Conservation (phyloP, 2,888 invertebrate species). For the Timema podura region DNA sequence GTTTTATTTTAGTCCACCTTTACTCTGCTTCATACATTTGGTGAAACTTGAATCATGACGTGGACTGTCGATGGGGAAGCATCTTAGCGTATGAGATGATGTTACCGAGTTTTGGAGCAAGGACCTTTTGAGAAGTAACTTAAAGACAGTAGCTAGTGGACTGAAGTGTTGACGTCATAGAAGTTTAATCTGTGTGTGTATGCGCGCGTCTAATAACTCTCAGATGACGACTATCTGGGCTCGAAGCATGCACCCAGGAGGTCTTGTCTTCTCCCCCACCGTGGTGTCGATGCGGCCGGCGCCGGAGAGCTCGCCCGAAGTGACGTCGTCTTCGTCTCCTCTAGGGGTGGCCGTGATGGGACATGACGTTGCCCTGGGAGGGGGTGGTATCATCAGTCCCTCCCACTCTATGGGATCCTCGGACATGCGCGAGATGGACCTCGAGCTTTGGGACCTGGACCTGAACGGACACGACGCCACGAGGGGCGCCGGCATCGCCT, state of each 20-base stretch:
- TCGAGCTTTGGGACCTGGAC: slow-evolving; percentile 77
- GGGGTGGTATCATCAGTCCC: slow-evolving; percentile 33
- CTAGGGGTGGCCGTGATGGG: slow-evolving; percentile 51
- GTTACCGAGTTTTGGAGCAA: too few species aligned
- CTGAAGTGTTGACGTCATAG: not conserved
- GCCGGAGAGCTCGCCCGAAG: slow-evolving; percentile 65
- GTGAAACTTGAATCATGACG: too few species aligned
- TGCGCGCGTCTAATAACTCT: not conserved
- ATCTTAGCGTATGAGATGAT: too few species aligned
- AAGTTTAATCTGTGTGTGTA: not conserved
- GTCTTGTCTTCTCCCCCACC: slow-evolving; percentile 12
- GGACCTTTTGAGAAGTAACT: too few species aligned
- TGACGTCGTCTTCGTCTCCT: slow-evolving; percentile 68
- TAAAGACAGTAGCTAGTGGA: too few species aligned
- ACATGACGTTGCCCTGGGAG: slow-evolving; percentile 8
- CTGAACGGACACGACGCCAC: slow-evolving; percentile 46
- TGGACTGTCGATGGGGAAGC: too few species aligned
- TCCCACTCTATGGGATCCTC: slow-evolving; percentile 58
- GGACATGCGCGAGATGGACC: slow-evolving; percentile 65
- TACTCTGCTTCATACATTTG: too few species aligned
- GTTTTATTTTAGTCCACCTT: too few species aligned
- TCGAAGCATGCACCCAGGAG: slow-evolving; percentile 11
- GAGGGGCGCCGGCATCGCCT: slow-evolving; percentile 23
- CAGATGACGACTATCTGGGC: slow-evolving; percentile 18
- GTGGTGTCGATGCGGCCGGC: slow-evolving; percentile 16